Conservation (phyloP, 2,888 invertebrate species). For the Masnerella sp. region DNA sequence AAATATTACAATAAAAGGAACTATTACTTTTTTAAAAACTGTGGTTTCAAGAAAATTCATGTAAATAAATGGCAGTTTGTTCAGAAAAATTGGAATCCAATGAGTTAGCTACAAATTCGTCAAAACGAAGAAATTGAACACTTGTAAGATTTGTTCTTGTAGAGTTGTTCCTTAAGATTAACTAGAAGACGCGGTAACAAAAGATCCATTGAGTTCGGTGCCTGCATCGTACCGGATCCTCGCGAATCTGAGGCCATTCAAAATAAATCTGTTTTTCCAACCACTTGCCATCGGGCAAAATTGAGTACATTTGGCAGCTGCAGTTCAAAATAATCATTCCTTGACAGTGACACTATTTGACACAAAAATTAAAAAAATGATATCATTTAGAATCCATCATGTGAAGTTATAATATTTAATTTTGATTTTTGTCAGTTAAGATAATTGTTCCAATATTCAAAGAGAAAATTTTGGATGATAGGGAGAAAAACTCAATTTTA, state of each 20-base stretch:
- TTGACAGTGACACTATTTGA: conserved; percentile 7
- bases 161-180: conserved; percentile 29
- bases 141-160: conserved; percentile 19
- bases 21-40: no score
- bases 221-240: conserved; percentile 42
- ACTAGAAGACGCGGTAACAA: conserved; percentile 42
- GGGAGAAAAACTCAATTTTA: no score
- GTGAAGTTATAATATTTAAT: no score
- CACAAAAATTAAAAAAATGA: not conserved
- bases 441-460: no score
- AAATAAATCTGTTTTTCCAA: conserved; percentile 27
- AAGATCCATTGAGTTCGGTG: conserved; percentile 47
- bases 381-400: no score
- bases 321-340: conserved; percentile 25
- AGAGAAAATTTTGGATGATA: no score
- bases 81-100: not conserved
- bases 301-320: conserved; percentile 48
- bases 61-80: not conserved
- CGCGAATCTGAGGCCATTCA: conserved; percentile 33
- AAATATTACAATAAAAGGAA: no score
- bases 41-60: no score
- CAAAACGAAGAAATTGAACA: conserved; percentile 25
- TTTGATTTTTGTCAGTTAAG: no score
- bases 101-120: not conserved
- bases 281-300: conserved; percentile 17